Conservation (phyloP, 2,113 vertebrate genomes). For the Phoenicopterus ruber region DNA sequence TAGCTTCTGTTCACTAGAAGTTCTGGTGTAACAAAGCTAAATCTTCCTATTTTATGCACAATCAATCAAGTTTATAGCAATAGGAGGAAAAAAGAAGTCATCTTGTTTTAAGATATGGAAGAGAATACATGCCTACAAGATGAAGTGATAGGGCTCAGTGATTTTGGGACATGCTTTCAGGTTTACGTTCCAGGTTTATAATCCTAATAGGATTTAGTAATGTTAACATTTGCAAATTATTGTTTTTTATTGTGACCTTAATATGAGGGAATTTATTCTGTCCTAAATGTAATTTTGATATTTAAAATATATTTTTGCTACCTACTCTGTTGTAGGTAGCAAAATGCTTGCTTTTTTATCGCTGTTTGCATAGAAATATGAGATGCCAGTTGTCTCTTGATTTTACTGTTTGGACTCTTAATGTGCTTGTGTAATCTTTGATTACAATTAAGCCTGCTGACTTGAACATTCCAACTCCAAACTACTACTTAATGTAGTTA, state of each 20-base stretch:
- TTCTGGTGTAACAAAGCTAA: neutral
- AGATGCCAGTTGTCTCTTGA: neutral
- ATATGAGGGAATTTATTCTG: neutral
- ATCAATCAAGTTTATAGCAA: neutral
- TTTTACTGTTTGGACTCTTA: neutral
- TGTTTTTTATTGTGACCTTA: neutral
- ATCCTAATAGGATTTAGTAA: neutral
- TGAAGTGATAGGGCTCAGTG: neutral
- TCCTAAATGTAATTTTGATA: neutral
- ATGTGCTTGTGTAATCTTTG: neutral
- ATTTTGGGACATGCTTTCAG: neutral
- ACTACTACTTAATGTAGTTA: neutral
- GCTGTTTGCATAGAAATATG: neutral
- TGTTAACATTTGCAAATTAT: neutral
- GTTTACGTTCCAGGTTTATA: neutral
- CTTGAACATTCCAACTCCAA: neutral
- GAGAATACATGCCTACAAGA: neutral
- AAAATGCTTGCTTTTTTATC: neutral
- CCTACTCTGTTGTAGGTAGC: neutral
- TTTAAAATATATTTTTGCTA: neutral
- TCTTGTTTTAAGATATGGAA: neutral
- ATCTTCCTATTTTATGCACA: neutral
- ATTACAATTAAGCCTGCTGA: neutral
- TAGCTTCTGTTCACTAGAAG: neutral
- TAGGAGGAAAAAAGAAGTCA: neutral